Base-by-base conservation (phyloP, 2,113 vertebrate genomes). In the Dicerorhinus sumatrensis region DNA sequence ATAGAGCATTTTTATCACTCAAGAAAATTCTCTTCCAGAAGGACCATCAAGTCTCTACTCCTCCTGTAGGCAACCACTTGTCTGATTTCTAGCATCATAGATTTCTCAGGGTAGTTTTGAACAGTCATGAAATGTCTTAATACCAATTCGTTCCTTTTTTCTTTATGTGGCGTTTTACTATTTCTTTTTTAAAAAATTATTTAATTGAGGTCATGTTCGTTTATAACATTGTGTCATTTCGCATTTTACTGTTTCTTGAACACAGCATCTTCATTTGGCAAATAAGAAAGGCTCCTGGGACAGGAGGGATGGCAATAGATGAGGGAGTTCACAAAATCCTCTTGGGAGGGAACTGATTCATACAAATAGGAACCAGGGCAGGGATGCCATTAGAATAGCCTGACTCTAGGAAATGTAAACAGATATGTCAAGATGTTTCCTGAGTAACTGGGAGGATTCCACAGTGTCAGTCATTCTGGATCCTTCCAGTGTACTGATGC, bases 361-460 rank as follows among this genome's bases (percentile, higher is more conserved):
- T 25, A 77, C 69, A 75, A 56, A 84, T 76, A 77, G 89, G 73
- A 96, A 36, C 54, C 42, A 60, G 82, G 33, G 29, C 6, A 8
- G 86, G 31, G 70, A 31, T 63, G 73, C 54, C 1, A 0, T 73
- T 82, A 91, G 90, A 95, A 72, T 17, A 36, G 46, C 46, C 80
- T 60, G 89, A 48, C 42, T 96, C 42, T 13, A n/a, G 79, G 79
- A 90, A 92, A 31, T 69, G 27, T 85, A 67, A 76, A 89, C 87
- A 94, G 58, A 46, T 6, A n/a, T 13, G n/a, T 60, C 51, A 46
- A 23, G 51, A 62, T 85, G 77, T 91, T 98, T 97, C 92, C 97
- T 97, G 86, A 96, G 80, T 81, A 97, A 89, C 56, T 77, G 80
- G 95, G 92, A 97, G 94, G 83, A 36, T 76, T 70, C 92, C 67